phyloP scores from a whole-genome alignment of 1,140 invertebrate species.

The Coenobita brevimanus region DNA sequence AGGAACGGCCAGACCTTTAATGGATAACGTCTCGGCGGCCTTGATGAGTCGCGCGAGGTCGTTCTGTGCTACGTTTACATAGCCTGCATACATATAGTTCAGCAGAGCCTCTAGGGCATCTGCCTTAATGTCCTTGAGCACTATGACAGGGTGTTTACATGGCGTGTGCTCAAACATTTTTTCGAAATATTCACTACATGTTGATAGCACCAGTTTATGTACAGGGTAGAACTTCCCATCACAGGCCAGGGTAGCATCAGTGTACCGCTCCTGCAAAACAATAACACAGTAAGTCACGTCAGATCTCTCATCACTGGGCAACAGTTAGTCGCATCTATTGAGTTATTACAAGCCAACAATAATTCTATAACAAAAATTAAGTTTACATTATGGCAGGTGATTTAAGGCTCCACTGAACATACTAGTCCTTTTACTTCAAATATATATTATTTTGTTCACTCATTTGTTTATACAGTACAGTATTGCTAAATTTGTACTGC shows the following conservation, averaged over 20 bases:
- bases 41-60: conserved; percentile 85
- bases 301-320: not conserved
- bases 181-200: conserved; percentile 82
- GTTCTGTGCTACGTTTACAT: conserved; percentile 91
- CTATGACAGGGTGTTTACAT: conserved; percentile 91
- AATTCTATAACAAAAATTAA: too few relatives aligned
- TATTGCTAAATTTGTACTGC: too few relatives aligned
- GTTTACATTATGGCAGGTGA: too few relatives aligned
- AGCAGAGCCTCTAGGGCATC: conserved; percentile 89
- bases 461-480: too few relatives aligned
- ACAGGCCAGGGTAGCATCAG: conserved; percentile 69
- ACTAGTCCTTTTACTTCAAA: too few relatives aligned
- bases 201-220: conserved; percentile 87
- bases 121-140: conserved; percentile 90
- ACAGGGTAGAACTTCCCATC: conserved; percentile 81
- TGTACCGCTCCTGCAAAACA: conserved; percentile 66
- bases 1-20: conserved; percentile 79
- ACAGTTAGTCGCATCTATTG: too few relatives aligned
- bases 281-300: not conserved
- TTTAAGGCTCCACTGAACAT: too few relatives aligned
- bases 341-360: too few relatives aligned
- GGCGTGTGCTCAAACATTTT: conserved; percentile 79
- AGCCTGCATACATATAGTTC: conserved; percentile 93
- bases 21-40: conserved; percentile 85
- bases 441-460: too few relatives aligned